Percentiles rank a stretch among this genome's conserved stretches.
Evolutionary conservation across 2,113 vertebrate species (phyloP).

Genomic region (Nibea albiflora): DNA sequence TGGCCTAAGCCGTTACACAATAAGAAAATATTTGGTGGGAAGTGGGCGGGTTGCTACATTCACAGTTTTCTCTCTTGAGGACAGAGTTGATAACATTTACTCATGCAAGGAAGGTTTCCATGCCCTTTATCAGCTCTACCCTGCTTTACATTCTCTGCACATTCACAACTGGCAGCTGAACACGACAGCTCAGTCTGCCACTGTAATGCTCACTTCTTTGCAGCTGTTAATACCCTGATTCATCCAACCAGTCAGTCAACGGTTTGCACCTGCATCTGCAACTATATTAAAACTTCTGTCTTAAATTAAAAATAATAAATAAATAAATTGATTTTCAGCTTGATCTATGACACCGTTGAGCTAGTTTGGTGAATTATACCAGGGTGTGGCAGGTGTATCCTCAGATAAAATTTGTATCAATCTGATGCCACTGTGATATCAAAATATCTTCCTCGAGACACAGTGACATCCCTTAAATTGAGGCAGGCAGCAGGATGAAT

Average conservation of each 20-base stretch:
- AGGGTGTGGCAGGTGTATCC: neutral
- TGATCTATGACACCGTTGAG: neutral
- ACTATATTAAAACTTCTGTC: neutral
- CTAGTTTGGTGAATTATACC: neutral
- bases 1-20: slow-evolving; percentile 6
- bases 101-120: slow-evolving; percentile 16
- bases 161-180: slow-evolving; percentile 43
- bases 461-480: neutral
- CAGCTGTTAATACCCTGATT: slow-evolving; percentile 18
- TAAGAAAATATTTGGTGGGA: slow-evolving; percentile 16
- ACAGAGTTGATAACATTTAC: slow-evolving; percentile 41
- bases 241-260: neutral
- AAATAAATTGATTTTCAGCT: neutral
- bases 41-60: slow-evolving; percentile 12
- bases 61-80: slow-evolving; percentile 15
- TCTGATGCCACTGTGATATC: neutral
- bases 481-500: neutral
- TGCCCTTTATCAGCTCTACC: slow-evolving; percentile 7
- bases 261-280: neutral
- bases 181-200: slow-evolving; percentile 33
- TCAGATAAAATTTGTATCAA: neutral
- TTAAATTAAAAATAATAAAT: neutral
- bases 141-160: slow-evolving; percentile 29
- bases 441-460: neutral
- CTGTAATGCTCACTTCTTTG: slow-evolving; percentile 4